Base-by-base conservation (phyloP, 2,888 invertebrate species). In the Plebejus argus region DNA sequence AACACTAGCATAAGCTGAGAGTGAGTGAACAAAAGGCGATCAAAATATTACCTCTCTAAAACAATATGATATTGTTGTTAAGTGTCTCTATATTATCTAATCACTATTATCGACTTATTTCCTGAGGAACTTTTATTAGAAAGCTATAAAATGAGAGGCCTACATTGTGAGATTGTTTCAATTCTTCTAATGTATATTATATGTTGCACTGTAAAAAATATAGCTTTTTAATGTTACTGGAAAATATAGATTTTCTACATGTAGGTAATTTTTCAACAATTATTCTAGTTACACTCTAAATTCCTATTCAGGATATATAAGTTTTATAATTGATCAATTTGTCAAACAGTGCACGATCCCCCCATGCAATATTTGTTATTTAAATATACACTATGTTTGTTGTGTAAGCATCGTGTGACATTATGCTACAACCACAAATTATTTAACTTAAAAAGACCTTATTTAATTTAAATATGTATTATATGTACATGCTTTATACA, bases 401-500 rank as follows among this genome's bases (percentile, higher is more conserved):
- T 74, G 66, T 56, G 23, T 56, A 78, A 76, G 75, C 77, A 79
- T 80, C 81, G 82, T 83, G 83, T 84, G 83, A 83, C 82, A 81
- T 80, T 78, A 61, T 80, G 81, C 82, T 81, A 79, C 76, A 83
- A 84, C 85, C 81, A 84, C 81, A 80, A 86, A 86, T 87, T 81
- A 85, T 83, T 86, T 81, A 83, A 83, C 83, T 83, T 85, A 81
- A 85, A 84, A 86, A 82, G 84, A 88, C 86, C 84, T 85, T 83
- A 87, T 89, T 88, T 83, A 83, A 87, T 87, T 86, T 86, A 82
- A 85, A 85, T 86, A 84, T 85, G 56, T 78, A 81, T 77, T 76
- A 86, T 85, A 90, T 91, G 86, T 91, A 92, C 91, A 91, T 83
- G 85, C 84, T 84, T 86, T 84, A 85, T 81, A 84, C 83, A 81